phyloP scores from a whole-genome alignment of 2,888 invertebrate species.

The Drosophila subsilvestris region DNA sequence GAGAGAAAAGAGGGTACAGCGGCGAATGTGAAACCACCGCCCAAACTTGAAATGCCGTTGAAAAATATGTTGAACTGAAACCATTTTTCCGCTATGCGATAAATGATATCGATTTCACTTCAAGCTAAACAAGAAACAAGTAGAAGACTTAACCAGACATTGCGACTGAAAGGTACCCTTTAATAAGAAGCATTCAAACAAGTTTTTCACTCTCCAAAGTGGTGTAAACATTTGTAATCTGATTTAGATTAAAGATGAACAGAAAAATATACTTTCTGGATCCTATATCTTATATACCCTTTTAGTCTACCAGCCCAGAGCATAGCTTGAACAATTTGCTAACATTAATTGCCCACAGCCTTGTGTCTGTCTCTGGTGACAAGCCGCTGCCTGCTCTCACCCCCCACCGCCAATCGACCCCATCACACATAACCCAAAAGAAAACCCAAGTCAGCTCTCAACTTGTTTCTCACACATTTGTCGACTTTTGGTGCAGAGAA shows the following conservation, averaged over 20 bases:
- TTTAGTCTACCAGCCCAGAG: not conserved
- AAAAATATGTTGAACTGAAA: slow-evolving; percentile 49
- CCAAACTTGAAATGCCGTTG: slow-evolving; percentile 24
- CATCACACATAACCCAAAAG: not conserved
- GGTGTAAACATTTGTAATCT: not conserved
- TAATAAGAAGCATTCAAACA: not conserved
- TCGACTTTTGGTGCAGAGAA: slow-evolving; percentile 18
- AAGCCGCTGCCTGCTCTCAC: slow-evolving; percentile 29
- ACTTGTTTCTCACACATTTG: slow-evolving; percentile 53
- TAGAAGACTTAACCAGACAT: not conserved
- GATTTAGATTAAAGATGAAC: too few relatives aligned
- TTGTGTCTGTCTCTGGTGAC: slow-evolving; percentile 52
- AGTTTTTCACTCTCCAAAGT: not conserved
- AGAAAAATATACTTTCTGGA: too few relatives aligned
- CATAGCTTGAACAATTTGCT: slow-evolving; percentile 57
- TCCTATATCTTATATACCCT: not conserved
- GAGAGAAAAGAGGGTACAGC: slow-evolving; percentile 4
- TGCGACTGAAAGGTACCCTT: not conserved
- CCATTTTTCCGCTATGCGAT: slow-evolving; percentile 64
- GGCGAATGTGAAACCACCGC: slow-evolving; percentile 31
- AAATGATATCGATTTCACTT: slow-evolving; percentile 72
- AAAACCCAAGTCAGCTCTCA: slow-evolving; percentile 9
- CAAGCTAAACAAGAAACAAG: slow-evolving; percentile 28
- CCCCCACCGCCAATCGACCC: not conserved
- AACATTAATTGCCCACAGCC: slow-evolving; percentile 60